Percentiles rank a stretch among this genome's conserved stretches.
phyloP scores from a whole-genome alignment of 2,797 vertebrate species.

The Notolepis coatsorum region DNA sequence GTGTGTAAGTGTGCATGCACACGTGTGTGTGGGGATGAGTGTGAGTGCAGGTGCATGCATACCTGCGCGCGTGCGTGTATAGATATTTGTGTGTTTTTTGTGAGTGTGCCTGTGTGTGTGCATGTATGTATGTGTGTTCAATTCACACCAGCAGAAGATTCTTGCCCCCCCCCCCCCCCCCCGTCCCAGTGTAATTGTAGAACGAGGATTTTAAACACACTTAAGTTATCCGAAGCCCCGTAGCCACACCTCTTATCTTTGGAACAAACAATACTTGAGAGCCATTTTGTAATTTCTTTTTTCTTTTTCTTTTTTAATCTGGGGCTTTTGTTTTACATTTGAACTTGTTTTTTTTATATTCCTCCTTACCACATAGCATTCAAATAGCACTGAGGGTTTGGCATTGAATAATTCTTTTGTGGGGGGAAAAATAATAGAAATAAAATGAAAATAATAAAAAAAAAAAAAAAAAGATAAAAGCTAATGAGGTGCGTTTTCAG shows the following conservation, averaged over 20 bases:
- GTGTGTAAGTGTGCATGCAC: constrained; percentile 53
- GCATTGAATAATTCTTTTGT: constrained; percentile 36
- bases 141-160: constrained; percentile 77
- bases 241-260: constrained; percentile 80
- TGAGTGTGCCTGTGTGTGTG: constrained; percentile 43
- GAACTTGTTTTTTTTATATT: constrained; percentile 30
- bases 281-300: constrained; percentile 76
- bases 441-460: not conserved
- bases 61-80: not conserved
- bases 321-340: constrained; percentile 76
- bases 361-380: constrained; percentile 60
- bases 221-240: constrained; percentile 79
- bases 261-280: constrained; percentile 77
- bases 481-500: constrained; percentile 41
- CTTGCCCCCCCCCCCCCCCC: constrained; percentile 8
- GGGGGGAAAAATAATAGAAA: constrained; percentile 7
- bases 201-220: constrained; percentile 74
- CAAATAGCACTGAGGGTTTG: constrained; percentile 57
- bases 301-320: constrained; percentile 70
- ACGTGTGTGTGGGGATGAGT: constrained; percentile 59
- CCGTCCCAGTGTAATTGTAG: constrained; percentile 63
- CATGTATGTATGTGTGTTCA: constrained; percentile 54
- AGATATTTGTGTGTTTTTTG: constrained; percentile 55
- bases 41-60: constrained; percentile 48
- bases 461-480: constrained; percentile 21